phyloP scores from a whole-genome alignment of 2,113 vertebrate genomes.

The Nothoprocta pentlandii region DNA sequence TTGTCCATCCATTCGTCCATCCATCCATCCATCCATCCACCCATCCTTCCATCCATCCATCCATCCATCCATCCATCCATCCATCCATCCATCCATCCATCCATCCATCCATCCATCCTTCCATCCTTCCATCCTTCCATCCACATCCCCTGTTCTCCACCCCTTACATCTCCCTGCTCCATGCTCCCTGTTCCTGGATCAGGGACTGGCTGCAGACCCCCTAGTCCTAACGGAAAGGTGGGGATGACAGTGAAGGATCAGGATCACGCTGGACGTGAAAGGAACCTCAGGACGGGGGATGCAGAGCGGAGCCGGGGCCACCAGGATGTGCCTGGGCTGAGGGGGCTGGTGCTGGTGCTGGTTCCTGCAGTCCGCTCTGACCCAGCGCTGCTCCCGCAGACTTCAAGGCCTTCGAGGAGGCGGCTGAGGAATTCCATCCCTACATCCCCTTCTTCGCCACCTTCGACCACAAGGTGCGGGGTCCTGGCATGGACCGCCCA shows the following conservation, averaged over 20 bases:
- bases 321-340: background rate
- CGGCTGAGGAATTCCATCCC: slow-evolving; percentile 92
- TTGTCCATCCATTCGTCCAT: no score
- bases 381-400: slow-evolving; percentile 69
- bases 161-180: background rate
- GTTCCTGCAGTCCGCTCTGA: background rate
- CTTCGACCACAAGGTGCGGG: slow-evolving; percentile 87
- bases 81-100: no score
- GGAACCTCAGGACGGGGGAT: background rate
- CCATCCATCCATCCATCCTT: background rate
- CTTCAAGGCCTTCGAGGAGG: slow-evolving; percentile 88
- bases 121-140: no score
- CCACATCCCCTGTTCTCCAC: no score
- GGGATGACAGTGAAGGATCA: background rate
- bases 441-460: slow-evolving; percentile 93
- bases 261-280: no score
- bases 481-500: background rate
- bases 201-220: background rate
- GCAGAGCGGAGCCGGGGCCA: background rate
- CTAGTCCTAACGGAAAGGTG: no score
- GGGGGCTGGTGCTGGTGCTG: background rate
- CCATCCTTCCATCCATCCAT: background rate
- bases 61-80: background rate
- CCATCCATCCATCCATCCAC: background rate
- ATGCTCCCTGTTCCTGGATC: background rate